These are phyloP conservation scores for Amyelois transitella DNA, from an alignment of 1,140 invertebrate species.

Conservation along the genomic window DNA sequence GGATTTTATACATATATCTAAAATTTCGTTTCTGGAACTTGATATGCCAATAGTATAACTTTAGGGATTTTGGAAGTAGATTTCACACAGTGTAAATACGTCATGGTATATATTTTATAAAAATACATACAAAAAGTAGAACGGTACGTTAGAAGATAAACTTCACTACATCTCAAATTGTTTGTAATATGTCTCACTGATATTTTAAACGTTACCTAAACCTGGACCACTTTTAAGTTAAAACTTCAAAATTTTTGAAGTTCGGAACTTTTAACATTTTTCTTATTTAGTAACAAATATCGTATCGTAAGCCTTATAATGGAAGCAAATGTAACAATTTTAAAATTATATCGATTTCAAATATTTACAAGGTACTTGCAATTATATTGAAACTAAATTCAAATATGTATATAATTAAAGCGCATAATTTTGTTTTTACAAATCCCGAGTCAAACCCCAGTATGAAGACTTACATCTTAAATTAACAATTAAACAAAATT, in stretches of 20 bases:
- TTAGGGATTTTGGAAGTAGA: slow-evolving; percentile 65
- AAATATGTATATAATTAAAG: slow-evolving; percentile 65
- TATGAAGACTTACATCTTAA: slow-evolving; percentile 61
- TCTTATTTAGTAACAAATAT: slow-evolving; percentile 39
- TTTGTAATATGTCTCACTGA: slow-evolving; percentile 70
- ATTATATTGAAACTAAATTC: slow-evolving; percentile 49
- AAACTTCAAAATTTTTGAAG: slow-evolving; percentile 10
- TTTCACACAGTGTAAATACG: slow-evolving; percentile 65
- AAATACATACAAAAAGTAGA: slow-evolving; percentile 70
- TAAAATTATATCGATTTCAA: slow-evolving; percentile 58
- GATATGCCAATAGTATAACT: slow-evolving; percentile 70
- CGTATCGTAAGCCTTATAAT: slow-evolving; percentile 57
- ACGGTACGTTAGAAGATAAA: slow-evolving; percentile 41
- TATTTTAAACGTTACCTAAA: slow-evolving; percentile 56
- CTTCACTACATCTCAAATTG: slow-evolving; percentile 48
- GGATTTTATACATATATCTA: slow-evolving; percentile 49
- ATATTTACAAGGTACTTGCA: slow-evolving; percentile 64
- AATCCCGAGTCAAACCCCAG: slow-evolving; percentile 53
- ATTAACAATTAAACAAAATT: slow-evolving; percentile 73
- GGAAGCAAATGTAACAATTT: slow-evolving; percentile 69
- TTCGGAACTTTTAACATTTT: slow-evolving; percentile 7
- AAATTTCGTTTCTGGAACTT: slow-evolving; percentile 66
- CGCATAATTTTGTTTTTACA: slow-evolving; percentile 69
- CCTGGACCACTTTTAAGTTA: slow-evolving; percentile 55
- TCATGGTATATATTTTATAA: slow-evolving; percentile 69